phyloP scores from a whole-genome alignment of 2,888 invertebrate genomes.

The Chrysomela aeneicollis region DNA sequence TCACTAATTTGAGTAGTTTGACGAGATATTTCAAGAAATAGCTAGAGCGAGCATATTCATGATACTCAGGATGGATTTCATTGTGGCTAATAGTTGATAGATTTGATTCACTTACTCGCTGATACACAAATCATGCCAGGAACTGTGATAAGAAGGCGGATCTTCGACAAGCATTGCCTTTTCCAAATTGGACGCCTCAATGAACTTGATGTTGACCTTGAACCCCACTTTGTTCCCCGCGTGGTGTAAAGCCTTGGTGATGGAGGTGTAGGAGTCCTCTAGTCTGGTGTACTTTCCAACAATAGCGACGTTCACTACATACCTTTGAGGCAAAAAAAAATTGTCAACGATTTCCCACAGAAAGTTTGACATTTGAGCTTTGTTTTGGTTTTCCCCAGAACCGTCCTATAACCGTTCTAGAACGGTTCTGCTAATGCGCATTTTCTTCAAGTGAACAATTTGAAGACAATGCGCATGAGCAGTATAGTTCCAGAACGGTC shows the following conservation, averaged over 20 bases:
- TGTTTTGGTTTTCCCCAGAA: no score
- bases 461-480: no score
- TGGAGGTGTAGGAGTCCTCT: conserved; percentile 96
- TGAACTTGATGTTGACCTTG: conserved; percentile 86
- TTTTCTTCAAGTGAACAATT: no score
- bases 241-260: conserved; percentile 94
- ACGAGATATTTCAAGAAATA: no score
- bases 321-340: neutral
- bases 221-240: conserved; percentile 86
- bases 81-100: no score
- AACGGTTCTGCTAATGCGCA: no score
- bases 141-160: conserved; percentile 88
- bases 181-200: conserved; percentile 92
- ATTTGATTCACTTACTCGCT: conserved; percentile 77
- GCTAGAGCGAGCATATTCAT: no score
- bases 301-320: conserved; percentile 84
- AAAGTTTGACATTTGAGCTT: no score
- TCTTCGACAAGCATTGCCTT: conserved; percentile 73
- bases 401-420: no score
- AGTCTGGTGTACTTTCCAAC: conserved; percentile 97
- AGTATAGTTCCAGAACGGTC: no score
- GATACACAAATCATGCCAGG: conserved; percentile 91
- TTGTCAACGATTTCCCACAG: no score
- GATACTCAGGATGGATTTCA: conserved; percentile 1
- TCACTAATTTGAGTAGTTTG: no score